Conservation (phyloP, 2,113 vertebrate genomes). For the Corythoichthys intestinalis region DNA sequence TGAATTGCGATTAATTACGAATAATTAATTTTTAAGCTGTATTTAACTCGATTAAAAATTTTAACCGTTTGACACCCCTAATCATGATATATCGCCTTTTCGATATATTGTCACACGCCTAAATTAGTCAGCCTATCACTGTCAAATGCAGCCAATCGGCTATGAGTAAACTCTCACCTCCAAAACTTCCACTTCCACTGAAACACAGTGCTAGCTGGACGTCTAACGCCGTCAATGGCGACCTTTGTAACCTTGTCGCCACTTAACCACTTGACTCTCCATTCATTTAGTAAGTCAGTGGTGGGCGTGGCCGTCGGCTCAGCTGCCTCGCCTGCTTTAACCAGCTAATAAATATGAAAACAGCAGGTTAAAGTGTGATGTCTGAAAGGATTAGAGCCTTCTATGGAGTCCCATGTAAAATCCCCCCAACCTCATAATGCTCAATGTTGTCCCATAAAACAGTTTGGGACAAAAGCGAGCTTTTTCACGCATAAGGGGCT, state of each 20-base stretch:
- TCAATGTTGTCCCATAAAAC: conserved; percentile 87
- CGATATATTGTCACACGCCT: too few species aligned
- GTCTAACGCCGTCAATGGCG: too few species aligned
- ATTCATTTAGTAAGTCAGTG: conserved; percentile 26
- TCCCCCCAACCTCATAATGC: conserved; percentile 87
- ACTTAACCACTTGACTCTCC: conserved; percentile 50
- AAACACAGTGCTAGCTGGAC: too few species aligned
- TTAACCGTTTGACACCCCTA: too few species aligned
- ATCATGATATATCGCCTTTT: too few species aligned
- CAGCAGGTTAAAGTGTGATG: conserved; percentile 81
- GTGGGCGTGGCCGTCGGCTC: conserved; percentile 51
- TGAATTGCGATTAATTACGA: too few species aligned
- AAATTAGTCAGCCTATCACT: too few species aligned
- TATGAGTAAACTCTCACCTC: too few species aligned
- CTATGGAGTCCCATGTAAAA: conserved; percentile 86
- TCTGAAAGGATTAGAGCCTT: conserved; percentile 82
- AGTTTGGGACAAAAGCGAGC: conserved; percentile 77
- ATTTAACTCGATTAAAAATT: too few species aligned
- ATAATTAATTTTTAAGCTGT: too few species aligned
- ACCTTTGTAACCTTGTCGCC: conserved; percentile 14
- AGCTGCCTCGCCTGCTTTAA: conserved; percentile 76
- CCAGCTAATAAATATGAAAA: conserved; percentile 84
- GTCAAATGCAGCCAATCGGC: too few species aligned
- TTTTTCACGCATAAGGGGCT: conserved; percentile 81
- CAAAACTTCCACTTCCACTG: too few species aligned